phyloP scores from a whole-genome alignment of 2,113 vertebrate genomes.

The Myotis lucifugus region DNA sequence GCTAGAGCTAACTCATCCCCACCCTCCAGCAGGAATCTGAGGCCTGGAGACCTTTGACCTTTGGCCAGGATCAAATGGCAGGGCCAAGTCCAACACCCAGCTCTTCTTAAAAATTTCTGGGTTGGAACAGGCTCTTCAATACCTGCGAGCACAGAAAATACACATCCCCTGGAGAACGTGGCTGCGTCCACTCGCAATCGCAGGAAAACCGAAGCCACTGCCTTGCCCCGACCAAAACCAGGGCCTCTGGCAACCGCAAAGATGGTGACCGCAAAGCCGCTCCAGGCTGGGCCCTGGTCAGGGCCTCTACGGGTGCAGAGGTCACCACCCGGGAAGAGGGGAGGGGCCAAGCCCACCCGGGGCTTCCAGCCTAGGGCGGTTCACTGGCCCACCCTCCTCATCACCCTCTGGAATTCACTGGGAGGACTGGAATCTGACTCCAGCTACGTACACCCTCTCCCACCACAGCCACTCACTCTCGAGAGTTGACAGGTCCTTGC shows the following conservation, averaged over 20 bases:
- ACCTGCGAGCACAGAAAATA: background rate
- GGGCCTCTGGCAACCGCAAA: background rate
- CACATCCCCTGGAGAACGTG: rapidly evolving
- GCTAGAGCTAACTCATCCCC: background rate
- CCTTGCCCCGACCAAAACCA: background rate
- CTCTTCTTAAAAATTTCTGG: background rate
- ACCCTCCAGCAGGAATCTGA: background rate
- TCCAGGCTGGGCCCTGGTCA: background rate
- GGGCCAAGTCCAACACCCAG: background rate
- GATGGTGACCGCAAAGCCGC: background rate
- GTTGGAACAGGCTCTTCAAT: background rate
- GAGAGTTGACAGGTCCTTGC: background rate
- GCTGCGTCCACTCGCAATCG: background rate
- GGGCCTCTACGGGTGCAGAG: background rate
- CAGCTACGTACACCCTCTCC: background rate
- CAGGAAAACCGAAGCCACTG: background rate
- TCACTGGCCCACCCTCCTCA: rapidly evolving
- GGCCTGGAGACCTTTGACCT: background rate
- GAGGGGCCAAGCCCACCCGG: background rate
- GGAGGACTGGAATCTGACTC: background rate
- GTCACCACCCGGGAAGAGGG: background rate
- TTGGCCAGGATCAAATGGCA: background rate
- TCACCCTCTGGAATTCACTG: no score
- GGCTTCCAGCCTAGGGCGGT: background rate
- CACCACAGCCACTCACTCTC: background rate